Conservation (phyloP, 2,113 vertebrate species). For the Ondatra zibethicus region DNA sequence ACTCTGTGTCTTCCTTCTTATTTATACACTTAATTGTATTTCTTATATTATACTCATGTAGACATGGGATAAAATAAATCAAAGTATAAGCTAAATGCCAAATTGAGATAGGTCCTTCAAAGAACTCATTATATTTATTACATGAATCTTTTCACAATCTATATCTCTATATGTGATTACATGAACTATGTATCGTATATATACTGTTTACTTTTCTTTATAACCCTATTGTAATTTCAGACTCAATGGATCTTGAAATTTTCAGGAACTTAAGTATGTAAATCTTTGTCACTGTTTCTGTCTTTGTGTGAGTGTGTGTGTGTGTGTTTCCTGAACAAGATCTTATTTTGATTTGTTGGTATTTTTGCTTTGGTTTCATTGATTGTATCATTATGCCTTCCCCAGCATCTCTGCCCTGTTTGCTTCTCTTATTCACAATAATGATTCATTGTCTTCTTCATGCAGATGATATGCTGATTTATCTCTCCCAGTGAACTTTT, state of each 20-base stretch:
- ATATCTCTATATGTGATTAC: background rate
- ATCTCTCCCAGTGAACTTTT: conserved; percentile 73
- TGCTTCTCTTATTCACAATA: conserved; percentile 49
- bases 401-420: background rate
- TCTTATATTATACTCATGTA: background rate
- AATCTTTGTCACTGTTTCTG: background rate
- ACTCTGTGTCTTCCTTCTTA: background rate
- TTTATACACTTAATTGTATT: background rate
- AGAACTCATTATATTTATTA: background rate
- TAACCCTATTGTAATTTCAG: background rate
- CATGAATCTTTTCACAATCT: background rate
- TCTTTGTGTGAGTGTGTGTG: background rate
- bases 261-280: background rate
- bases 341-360: background rate
- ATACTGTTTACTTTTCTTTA: conserved; percentile 37
- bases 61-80: background rate
- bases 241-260: background rate
- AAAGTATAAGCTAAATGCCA: conserved; percentile 15
- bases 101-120: conserved; percentile 35
- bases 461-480: conserved; percentile 72
- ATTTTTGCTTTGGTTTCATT: background rate
- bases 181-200: background rate
- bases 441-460: conserved; percentile 51
- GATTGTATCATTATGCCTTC: background rate
- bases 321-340: background rate